Percentiles rank a stretch among this genome's conserved stretches.
phyloP scores from a whole-genome alignment of 2,888 invertebrate species.

The Serripes groenlandicus region DNA sequence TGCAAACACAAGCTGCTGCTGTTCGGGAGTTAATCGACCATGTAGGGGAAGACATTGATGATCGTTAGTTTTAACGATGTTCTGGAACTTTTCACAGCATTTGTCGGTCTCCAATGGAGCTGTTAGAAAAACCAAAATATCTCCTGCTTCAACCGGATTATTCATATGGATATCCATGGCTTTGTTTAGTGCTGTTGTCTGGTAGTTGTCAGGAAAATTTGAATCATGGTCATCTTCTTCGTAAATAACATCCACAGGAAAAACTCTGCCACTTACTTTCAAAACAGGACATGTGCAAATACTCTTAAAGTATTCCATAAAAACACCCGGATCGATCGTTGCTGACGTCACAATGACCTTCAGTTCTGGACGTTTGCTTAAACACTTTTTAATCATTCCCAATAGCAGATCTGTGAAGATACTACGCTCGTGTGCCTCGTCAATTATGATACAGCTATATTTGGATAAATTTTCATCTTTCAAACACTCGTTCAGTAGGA shows the following conservation, averaged over 20 bases:
- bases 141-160: slow-evolving; percentile 74
- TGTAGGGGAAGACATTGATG: slow-evolving; percentile 79
- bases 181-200: slow-evolving; percentile 77
- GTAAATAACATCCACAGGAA: slow-evolving; percentile 84
- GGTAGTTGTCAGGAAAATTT: slow-evolving; percentile 68
- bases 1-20: slow-evolving; percentile 83
- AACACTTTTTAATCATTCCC: slow-evolving; percentile 83
- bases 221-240: slow-evolving; percentile 50
- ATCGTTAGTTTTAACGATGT: slow-evolving; percentile 44
- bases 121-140: slow-evolving; percentile 86
- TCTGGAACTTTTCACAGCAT: slow-evolving; percentile 73
- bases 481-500: slow-evolving; percentile 84
- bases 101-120: slow-evolving; percentile 83
- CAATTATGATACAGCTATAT: slow-evolving; percentile 83
- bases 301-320: slow-evolving; percentile 81
- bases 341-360: slow-evolving; percentile 86
- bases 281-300: slow-evolving; percentile 73
- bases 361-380: slow-evolving; percentile 79
- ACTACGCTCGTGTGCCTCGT: slow-evolving; percentile 86
- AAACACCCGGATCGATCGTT: slow-evolving; percentile 84
- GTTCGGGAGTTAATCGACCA: slow-evolving; percentile 82
- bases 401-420: slow-evolving; percentile 86
- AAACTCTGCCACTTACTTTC: slow-evolving; percentile 83
- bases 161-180: slow-evolving; percentile 79
- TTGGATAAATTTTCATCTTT: slow-evolving; percentile 74